Conservation (phyloP, 1,140 invertebrate genomes). For the Drosophila ambigua region DNA sequence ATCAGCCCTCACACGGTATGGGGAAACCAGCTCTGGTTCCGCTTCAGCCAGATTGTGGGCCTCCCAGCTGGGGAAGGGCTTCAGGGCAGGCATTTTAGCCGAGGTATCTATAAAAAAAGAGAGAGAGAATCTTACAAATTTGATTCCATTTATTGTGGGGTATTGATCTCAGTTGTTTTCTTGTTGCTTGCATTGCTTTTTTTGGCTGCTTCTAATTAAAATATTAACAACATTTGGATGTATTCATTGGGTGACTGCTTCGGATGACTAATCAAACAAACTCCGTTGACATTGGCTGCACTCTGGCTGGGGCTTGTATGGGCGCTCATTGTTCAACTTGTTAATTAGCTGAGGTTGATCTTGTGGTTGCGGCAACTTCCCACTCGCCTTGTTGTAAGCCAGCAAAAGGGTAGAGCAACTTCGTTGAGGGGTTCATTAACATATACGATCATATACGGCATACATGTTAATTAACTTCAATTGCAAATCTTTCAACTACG, state of each 20-base stretch:
- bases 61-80: slow-evolving; percentile 90
- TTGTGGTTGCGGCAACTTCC: slow-evolving; percentile 26
- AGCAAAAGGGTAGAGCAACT: slow-evolving; percentile 31
- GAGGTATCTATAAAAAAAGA: slow-evolving; percentile 85
- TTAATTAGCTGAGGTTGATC: slow-evolving; percentile 24
- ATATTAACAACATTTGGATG: slow-evolving; percentile 23
- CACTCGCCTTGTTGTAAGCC: slow-evolving; percentile 4
- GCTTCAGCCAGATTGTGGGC: slow-evolving; percentile 85
- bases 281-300: slow-evolving; percentile 11
- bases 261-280: slow-evolving; percentile 21
- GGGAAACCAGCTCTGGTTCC: slow-evolving; percentile 89
- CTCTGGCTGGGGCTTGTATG: slow-evolving; percentile 1
- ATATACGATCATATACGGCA: no score
- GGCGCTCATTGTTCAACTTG: slow-evolving; percentile 4
- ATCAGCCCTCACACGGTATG: slow-evolving; percentile 89
- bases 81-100: slow-evolving; percentile 87
- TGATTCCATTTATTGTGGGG: not conserved
- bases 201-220: slow-evolving; percentile 42
- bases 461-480: not conserved
- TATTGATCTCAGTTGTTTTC: slow-evolving; percentile 17
- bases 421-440: no score
- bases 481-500: no score
- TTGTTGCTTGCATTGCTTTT: slow-evolving; percentile 46
- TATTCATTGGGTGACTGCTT: slow-evolving; percentile 10
- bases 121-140: not conserved